These are phyloP conservation scores for Cynopterus sphinx DNA, from an alignment of 2,797 vertebrate species.

Conservation along the genomic window DNA sequence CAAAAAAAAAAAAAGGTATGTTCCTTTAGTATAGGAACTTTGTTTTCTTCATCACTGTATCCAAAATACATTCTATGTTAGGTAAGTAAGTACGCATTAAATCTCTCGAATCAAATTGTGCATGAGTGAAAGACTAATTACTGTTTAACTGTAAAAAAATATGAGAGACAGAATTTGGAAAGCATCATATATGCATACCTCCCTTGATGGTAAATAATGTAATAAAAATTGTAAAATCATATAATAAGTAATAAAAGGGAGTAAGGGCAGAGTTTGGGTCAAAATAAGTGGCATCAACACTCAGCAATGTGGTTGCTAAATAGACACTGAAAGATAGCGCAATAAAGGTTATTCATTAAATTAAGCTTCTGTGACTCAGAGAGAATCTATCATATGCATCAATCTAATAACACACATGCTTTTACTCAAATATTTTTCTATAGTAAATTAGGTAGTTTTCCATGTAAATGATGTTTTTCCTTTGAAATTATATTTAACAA, in stretches of 20 bases:
- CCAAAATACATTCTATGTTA: background rate
- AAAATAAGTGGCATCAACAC: background rate
- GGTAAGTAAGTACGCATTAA: background rate
- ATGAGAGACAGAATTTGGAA: background rate
- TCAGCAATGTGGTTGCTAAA: background rate
- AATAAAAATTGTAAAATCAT: background rate
- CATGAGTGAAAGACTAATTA: background rate
- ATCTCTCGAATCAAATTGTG: background rate
- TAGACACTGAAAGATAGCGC: background rate
- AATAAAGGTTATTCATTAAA: background rate
- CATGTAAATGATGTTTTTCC: background rate
- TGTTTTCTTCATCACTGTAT: background rate
- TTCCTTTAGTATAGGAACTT: background rate
- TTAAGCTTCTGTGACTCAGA: background rate
- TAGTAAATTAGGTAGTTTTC: background rate
- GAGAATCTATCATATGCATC: background rate
- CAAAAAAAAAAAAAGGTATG: background rate
- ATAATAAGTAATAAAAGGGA: background rate
- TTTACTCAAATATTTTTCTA: background rate
- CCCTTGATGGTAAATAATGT: background rate
- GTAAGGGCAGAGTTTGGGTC: background rate
- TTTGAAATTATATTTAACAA: constrained; percentile 24
- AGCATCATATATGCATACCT: background rate
- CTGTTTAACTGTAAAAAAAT: background rate
- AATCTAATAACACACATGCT: background rate